These are phyloP conservation scores for Fulmarus glacialis DNA, from an alignment of 2,113 vertebrate species.

Conservation along the genomic window DNA sequence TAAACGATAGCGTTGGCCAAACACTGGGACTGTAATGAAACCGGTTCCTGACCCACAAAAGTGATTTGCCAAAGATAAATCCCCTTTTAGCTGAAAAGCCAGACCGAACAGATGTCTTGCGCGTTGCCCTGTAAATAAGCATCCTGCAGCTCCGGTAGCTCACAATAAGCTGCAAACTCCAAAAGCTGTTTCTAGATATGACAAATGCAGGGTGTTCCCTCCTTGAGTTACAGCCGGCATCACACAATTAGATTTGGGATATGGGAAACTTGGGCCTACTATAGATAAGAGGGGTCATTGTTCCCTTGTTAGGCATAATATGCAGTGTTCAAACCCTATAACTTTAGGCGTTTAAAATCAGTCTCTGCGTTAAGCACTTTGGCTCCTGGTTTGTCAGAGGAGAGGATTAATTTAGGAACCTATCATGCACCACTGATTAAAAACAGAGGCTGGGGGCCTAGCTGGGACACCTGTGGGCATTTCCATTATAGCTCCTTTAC, in stretches of 20 bases:
- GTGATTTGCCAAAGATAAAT: conserved; percentile 54
- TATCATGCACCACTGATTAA: not conserved
- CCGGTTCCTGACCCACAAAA: not conserved
- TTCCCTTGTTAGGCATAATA: not conserved
- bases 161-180: not conserved
- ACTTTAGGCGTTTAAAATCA: not conserved
- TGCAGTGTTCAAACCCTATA: not conserved
- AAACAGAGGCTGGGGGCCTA: not conserved
- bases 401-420: conserved; percentile 29
- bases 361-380: not conserved
- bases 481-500: not conserved
- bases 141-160: not conserved
- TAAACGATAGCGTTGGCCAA: not conserved
- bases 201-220: not conserved
- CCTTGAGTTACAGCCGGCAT: not conserved
- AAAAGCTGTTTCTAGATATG: not conserved
- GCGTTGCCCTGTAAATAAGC: conserved; percentile 33
- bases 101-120: conserved; percentile 53
- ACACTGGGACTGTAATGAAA: not conserved
- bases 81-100: conserved; percentile 27
- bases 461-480: not conserved
- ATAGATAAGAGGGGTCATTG: not conserved
- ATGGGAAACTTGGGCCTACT: not conserved
- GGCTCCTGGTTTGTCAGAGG: not conserved
- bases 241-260: not conserved